These are phyloP conservation scores for Aleiodes alternator DNA, from an alignment of 2,888 invertebrate species.

Conservation along the genomic window DNA sequence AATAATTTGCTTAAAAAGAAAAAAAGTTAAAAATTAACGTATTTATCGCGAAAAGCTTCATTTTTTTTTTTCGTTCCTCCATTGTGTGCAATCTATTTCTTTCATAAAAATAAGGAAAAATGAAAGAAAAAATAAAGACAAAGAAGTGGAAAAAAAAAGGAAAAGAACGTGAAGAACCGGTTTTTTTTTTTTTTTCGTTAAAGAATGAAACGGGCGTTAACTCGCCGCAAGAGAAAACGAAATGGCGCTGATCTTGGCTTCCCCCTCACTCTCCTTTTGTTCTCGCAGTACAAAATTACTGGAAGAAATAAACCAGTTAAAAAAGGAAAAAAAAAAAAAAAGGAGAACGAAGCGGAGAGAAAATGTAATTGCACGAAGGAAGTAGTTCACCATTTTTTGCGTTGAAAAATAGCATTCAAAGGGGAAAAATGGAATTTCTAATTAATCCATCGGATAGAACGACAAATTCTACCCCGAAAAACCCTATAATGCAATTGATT, in stretches of 20 bases:
- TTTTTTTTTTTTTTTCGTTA: constrained; percentile 36
- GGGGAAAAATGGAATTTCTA: too few relatives aligned
- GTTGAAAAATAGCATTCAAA: too few relatives aligned
- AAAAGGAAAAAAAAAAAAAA: constrained; percentile 3
- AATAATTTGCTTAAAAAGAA: too few relatives aligned
- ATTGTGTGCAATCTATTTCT: neutral
- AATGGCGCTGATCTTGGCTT: constrained; percentile 48
- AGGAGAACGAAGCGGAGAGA: constrained; percentile 29
- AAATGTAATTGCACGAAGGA: constrained; percentile 40
- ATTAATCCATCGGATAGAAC: too few relatives aligned
- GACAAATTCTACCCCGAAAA: too few relatives aligned
- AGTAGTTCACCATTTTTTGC: constrained; percentile 16
- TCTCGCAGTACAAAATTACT: constrained; percentile 44
- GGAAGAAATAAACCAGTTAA: neutral
- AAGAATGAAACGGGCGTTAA: constrained; percentile 51
- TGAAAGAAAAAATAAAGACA: constrained; percentile 12
- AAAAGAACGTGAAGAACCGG: constrained; percentile 39
- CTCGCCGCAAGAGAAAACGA: constrained; percentile 45
- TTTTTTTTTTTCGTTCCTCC: neutral
- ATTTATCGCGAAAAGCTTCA: neutral
- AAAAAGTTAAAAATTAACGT: too few relatives aligned
- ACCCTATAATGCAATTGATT: too few relatives aligned
- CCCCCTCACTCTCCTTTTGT: constrained; percentile 29
- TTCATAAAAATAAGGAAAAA: constrained; percentile 7
- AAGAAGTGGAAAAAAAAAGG: constrained; percentile 1